Evolutionary conservation across 2,797 vertebrate genomes (phyloP).

Genomic region (Microctenopoma stevenorrisi): DNA sequence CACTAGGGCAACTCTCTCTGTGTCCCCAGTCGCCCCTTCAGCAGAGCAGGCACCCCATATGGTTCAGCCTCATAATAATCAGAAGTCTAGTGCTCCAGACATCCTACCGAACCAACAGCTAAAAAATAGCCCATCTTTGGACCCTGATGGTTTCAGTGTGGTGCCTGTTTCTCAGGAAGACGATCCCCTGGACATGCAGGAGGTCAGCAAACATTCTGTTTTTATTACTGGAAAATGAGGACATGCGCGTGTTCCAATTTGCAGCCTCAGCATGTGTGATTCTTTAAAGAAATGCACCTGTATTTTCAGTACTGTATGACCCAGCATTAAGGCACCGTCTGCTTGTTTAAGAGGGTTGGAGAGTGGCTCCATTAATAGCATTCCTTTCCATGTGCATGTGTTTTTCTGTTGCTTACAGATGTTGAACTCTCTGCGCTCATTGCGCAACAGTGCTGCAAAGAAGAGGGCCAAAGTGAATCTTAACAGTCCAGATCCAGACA

Average conservation of each 20-base stretch:
- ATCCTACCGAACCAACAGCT: constrained; percentile 56
- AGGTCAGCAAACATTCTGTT: constrained; percentile 81
- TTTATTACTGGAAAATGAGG: background rate
- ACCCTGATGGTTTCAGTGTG: constrained; percentile 72
- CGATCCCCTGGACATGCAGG: constrained; percentile 88
- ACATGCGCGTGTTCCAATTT: background rate
- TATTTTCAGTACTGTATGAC: background rate
- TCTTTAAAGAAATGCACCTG: background rate
- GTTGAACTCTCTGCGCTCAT: constrained; percentile 89
- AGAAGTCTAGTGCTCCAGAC: constrained; percentile 44
- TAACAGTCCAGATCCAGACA: constrained; percentile 84
- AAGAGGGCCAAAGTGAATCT: constrained; percentile 90
- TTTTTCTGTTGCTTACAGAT: constrained; percentile 81
- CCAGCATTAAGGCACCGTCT: background rate
- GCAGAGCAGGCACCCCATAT: constrained; percentile 66
- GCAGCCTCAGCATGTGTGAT: background rate
- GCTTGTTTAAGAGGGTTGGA: background rate
- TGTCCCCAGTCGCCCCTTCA: constrained; percentile 82
- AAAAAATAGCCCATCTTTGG: constrained; percentile 68
- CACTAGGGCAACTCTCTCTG: constrained; percentile 75
- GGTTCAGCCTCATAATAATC: constrained; percentile 52
- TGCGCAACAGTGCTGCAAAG: constrained; percentile 93
- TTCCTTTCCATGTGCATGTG: constrained; percentile 1
- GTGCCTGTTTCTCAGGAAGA: constrained; percentile 79
- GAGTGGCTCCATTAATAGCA: background rate